Conservation (phyloP, 2,888 invertebrate species). For the Drosophila barbarae region DNA sequence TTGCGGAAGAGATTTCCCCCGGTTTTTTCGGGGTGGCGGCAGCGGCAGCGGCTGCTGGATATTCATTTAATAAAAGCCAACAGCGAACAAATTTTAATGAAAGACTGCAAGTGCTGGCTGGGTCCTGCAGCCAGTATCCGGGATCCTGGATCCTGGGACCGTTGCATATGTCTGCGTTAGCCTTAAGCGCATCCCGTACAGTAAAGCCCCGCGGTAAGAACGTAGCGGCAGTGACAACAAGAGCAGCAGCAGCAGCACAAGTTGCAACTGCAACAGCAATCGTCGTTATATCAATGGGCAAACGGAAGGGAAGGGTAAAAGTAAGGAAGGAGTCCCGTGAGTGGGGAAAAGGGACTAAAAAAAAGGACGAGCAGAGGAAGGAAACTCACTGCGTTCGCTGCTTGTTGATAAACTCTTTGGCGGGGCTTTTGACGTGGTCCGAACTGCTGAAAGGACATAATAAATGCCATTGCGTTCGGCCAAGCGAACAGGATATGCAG, state of each 20-base stretch:
- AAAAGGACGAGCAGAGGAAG: conserved; percentile 7
- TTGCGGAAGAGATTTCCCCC: conserved; percentile 40
- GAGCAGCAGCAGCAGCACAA: conserved; percentile 2
- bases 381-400: conserved; percentile 31
- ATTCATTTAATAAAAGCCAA: conserved; percentile 72
- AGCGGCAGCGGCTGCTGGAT: conserved; percentile 48
- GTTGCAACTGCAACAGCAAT: conserved; percentile 29
- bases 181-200: conserved; percentile 25
- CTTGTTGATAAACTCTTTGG: conserved; percentile 67
- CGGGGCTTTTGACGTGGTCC: conserved; percentile 56
- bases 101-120: conserved; percentile 52
- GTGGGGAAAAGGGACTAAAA: conserved; percentile 2
- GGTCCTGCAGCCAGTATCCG: conserved; percentile 19
- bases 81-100: conserved; percentile 66
- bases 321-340: conserved; percentile 3
- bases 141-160: conserved; percentile 20
- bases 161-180: conserved; percentile 34
- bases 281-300: conserved; percentile 24
- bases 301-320: conserved; percentile 10
- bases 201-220: conserved; percentile 12
- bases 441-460: conserved; percentile 66
- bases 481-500: conserved; percentile 19
- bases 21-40: conserved; percentile 9
- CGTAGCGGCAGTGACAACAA: conserved; percentile 21
- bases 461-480: conserved; percentile 51